Evolutionary conservation across 1,140 invertebrate genomes (phyloP), one percentile per base, ranked within the genome.

Genomic region (Papilio xuthus): DNA sequence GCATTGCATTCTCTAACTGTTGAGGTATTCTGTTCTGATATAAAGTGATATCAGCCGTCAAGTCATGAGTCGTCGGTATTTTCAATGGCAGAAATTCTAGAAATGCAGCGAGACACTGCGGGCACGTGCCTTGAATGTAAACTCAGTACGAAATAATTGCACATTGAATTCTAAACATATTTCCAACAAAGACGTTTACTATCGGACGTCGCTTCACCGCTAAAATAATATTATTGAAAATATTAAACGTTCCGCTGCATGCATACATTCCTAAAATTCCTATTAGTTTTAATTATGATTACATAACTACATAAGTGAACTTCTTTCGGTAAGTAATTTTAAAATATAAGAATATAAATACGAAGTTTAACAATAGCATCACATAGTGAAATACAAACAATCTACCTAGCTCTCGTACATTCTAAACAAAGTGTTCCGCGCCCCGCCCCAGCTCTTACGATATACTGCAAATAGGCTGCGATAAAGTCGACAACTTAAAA

Each of bases 161-260:
- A 67, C 60, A 28, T 67, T 28, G 60, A 67, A 67, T 67, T 67
- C 60, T 67, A 67, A 67, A 67, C 60, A 67, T 26, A 67, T 28
- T 67, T 67, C 26, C 60, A 32, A 15, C 60, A 67, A 67, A 32
- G 50, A 67, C 60, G 15, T 67, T 28, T 15, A 32, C 13, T 26
- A 28, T 28, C 23, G 26, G 60, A 67, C 60, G 60, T 28, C 60
- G 26, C 26, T 26, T 28, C 60, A 13, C 26, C 10, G 23, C 26
- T 28, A 67, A 67, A 67, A 67, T 60, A 60, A 60, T 67, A 67
- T 67, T 67, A 67, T 67, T 67, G 60, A 26, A 20, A 56, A 56
- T 67, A 67, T 18, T 28, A 67, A 67, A 67, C 23, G 60, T 28
- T 26, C 56, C 20, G 56, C 8, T 60, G 56, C 56, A 60, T 9